Conservation (phyloP, 2,113 vertebrate species). For the Butorides virescens region DNA sequence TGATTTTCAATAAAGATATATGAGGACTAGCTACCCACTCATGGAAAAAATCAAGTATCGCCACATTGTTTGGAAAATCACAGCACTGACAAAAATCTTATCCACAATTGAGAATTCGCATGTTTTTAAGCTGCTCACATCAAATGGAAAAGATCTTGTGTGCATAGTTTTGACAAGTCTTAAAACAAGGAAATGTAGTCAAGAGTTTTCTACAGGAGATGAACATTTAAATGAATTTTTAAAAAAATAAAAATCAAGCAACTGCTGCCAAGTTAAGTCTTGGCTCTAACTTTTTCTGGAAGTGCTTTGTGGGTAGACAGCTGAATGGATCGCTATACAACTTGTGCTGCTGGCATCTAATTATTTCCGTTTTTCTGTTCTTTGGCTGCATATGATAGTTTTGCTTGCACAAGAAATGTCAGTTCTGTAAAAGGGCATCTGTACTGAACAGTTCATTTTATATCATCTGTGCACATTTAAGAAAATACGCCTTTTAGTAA, state of each 20-base stretch:
- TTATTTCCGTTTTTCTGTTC: conserved; percentile 50
- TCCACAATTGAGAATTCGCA: background rate
- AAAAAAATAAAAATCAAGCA: conserved; percentile 5
- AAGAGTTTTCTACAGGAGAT: conserved; percentile 30
- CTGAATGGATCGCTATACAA: conserved; percentile 60
- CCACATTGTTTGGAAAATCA: background rate
- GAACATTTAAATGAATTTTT: conserved; percentile 21
- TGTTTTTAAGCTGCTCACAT: background rate
- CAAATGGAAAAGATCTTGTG: background rate
- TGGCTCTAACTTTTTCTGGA: conserved; percentile 58
- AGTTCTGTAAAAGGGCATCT: conserved; percentile 30
- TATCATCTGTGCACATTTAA: background rate
- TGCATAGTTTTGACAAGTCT: background rate
- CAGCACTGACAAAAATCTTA: background rate
- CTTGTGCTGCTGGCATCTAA: conserved; percentile 58
- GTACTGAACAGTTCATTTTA: background rate
- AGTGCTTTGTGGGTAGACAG: conserved; percentile 66
- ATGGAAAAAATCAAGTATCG: background rate
- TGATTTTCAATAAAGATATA: rapidly evolving
- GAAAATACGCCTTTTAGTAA: background rate
- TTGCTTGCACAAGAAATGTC: conserved; percentile 24
- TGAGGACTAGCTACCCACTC: background rate
- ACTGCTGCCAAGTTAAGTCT: conserved; percentile 61
- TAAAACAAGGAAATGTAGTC: conserved; percentile 21
- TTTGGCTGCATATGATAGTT: background rate